These are phyloP conservation scores for Oryzias javanicus DNA, from an alignment of 2,113 vertebrate genomes.

Conservation along the genomic window DNA sequence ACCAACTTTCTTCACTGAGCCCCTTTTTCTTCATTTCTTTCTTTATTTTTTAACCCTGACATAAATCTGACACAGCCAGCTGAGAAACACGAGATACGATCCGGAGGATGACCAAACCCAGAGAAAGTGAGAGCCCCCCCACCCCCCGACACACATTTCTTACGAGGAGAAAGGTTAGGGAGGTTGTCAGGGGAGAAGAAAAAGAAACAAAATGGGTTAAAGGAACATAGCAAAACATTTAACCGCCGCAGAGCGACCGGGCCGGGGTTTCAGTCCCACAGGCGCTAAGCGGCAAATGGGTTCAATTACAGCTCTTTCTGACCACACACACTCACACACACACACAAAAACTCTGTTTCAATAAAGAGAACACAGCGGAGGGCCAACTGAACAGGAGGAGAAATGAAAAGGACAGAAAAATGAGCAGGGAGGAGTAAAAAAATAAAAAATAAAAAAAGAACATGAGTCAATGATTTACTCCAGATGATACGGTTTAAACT, in stretches of 20 bases:
- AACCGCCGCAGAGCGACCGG: conserved; percentile 65
- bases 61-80: conserved; percentile 64
- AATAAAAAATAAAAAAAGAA: conserved; percentile 26
- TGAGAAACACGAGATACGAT: conserved; percentile 48
- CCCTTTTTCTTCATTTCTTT: background rate
- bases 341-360: conserved; percentile 60
- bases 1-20: conserved; percentile 32
- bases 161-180: conserved; percentile 27
- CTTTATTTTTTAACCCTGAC: background rate
- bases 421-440: conserved; percentile 27
- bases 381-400: conserved; percentile 59
- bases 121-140: conserved; percentile 56
- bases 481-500: conserved; percentile 70
- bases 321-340: conserved; percentile 67
- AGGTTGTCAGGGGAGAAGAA: conserved; percentile 24
- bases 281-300: conserved; percentile 80
- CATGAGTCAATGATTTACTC: conserved; percentile 69
- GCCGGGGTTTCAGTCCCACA: conserved; percentile 74
- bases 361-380: conserved; percentile 61
- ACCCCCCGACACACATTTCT: conserved; percentile 32
- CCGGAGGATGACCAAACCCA: conserved; percentile 32
- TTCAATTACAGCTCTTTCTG: conserved; percentile 77
- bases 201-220: conserved; percentile 61
- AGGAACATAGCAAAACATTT: conserved; percentile 72
- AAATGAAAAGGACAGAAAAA: conserved; percentile 63